Evolutionary conservation across 2,888 invertebrate genomes (phyloP).

Genomic region (Polymixis flavicincta): DNA sequence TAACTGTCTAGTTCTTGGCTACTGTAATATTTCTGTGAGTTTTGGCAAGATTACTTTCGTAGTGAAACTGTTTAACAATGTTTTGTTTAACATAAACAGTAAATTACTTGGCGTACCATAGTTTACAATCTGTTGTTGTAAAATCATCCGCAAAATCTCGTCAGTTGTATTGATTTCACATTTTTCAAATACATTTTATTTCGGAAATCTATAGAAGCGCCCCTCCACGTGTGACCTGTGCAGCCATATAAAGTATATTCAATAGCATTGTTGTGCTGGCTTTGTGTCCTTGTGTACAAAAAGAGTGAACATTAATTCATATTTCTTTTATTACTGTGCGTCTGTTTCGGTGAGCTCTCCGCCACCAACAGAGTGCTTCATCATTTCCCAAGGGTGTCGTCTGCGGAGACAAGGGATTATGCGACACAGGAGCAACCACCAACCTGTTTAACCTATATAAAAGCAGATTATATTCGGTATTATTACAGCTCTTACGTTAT

Average conservation of each 20-base stretch:
- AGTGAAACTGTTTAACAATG: neutral
- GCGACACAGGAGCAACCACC: slow-evolving; percentile 4
- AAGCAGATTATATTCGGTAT: neutral
- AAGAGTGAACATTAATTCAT: slow-evolving; percentile 35
- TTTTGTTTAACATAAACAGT: neutral
- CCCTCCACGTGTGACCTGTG: neutral
- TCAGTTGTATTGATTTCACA: neutral
- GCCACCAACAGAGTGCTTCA: slow-evolving; percentile 34
- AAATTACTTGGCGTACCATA: neutral
- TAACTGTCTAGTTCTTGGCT: slow-evolving; percentile 19
- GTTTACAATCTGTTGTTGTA: neutral
- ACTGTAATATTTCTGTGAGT: neutral
- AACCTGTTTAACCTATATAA: slow-evolving; percentile 4
- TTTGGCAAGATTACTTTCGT: neutral
- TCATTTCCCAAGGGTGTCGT: slow-evolving; percentile 56
- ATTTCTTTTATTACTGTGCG: slow-evolving; percentile 39
- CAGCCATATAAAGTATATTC: slow-evolving; percentile 17
- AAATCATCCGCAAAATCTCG: neutral
- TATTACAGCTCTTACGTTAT: neutral
- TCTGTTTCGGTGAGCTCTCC: slow-evolving; percentile 16
- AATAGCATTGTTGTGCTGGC: slow-evolving; percentile 25
- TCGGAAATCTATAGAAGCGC: slow-evolving; percentile 19
- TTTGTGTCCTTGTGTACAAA: slow-evolving; percentile 9
- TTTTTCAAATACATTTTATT: slow-evolving; percentile 5
- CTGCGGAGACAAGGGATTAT: slow-evolving; percentile 38